Evolutionary conservation across 2,797 vertebrate genomes (phyloP).

Genomic region (Sebastes kiyomatsui): DNA sequence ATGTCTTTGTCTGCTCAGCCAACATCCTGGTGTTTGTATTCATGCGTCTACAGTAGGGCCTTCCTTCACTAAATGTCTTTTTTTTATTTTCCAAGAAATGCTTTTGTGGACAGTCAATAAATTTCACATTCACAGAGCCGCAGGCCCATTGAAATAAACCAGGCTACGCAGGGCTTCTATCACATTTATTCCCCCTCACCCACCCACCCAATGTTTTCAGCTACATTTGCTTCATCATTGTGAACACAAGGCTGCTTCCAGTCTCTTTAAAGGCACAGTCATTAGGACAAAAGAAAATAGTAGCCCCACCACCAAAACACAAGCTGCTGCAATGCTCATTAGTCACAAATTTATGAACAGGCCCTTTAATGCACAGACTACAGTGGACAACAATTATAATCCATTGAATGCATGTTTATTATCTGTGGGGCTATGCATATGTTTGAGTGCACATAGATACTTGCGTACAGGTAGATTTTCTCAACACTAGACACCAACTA

Average conservation of each 20-base stretch:
- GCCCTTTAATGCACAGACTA: background rate
- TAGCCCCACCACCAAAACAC: background rate
- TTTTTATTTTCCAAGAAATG: conserved; percentile 39
- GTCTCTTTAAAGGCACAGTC: background rate
- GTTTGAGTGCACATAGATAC: background rate
- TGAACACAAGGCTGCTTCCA: background rate
- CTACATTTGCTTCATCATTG: background rate
- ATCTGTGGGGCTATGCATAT: background rate
- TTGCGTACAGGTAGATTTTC: background rate
- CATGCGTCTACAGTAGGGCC: conserved; percentile 37
- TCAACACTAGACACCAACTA: background rate
- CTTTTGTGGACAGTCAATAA: conserved; percentile 54
- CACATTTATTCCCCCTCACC: background rate
- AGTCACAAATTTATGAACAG: background rate
- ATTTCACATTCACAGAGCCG: conserved; percentile 33
- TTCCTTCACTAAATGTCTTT: conserved; percentile 40
- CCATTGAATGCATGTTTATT: background rate
- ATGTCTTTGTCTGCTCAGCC: conserved; percentile 64
- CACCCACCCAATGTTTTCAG: background rate
- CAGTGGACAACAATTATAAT: background rate
- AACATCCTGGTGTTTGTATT: conserved; percentile 62
- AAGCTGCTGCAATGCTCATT: background rate
- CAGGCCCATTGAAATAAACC: conserved; percentile 6
- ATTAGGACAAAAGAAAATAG: background rate
- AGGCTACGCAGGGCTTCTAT: background rate